Evolutionary conservation across 2,888 invertebrate species (phyloP), one percentile per base, ranked within the genome.

Genomic region (Smittia sp.): DNA sequence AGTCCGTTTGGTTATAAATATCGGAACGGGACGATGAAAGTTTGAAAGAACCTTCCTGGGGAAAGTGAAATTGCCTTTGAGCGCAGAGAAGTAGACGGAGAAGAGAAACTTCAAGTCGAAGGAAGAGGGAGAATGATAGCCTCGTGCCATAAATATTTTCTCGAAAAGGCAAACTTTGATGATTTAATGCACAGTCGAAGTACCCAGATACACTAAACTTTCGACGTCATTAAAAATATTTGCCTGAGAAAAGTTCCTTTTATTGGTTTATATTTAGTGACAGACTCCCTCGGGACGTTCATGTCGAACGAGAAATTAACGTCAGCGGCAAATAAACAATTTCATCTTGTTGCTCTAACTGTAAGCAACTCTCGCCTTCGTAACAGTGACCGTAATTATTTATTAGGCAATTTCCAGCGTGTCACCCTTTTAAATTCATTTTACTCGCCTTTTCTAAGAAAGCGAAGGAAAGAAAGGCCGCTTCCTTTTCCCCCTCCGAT

Each of bases 301-400:
- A 58, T 58, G 18, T 58, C 58, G 58, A 58, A 58, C 58, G 22
- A 13, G 58, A 58, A 58, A 58, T 58, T 58, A 58, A 11, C 58
- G 18, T 58, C 58, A 58, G 20, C n/a, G 13, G 2, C 18, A 58
- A n/a, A 58, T 3, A 22, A 58, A 58, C 58, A 46, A 46, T n/a
- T 58, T 58, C 18, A 6, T 52, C 11, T 20, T 58, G 58, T 58
- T 18, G 7, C 18, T 7, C 18, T 58, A 9, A 20, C 46, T 7
- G 9, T 58, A 58, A 58, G 58, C 22, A 58, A 4, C n/a, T 58
- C 22, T 58, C 46, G 58, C 20, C 63, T 27, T 15, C 18, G 39
- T 39, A 67, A 39, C 67, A 32, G 67, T 67, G 67, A 67, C 67
- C 67, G 67, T 67, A 67, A 67, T 67, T 67, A 27, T 27, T 67